Evolutionary conservation across 2,113 vertebrate species (phyloP), one percentile per base, ranked within the genome.

Genomic region (Chaetodon trifascialis): DNA sequence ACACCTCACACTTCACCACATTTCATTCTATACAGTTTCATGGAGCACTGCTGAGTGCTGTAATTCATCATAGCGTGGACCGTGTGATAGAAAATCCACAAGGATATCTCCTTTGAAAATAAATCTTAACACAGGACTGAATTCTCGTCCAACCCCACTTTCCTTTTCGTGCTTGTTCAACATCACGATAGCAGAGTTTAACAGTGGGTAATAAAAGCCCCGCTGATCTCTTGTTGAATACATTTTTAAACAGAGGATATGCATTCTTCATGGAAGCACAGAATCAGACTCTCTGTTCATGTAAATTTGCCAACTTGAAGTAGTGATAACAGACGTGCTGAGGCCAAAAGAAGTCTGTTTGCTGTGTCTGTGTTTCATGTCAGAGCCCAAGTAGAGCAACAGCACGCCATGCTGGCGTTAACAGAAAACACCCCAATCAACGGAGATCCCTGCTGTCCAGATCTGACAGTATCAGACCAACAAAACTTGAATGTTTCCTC

Each of bases 361-460:
- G 52, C 62, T 76, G 46, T 54, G 62, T 88, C 17, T 70, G 68
- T 25, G 38, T 60, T 72, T 82, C 60, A 58, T 82, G 38, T 81
- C 78, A 52, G 65, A 76, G 60, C 59, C 64, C 34, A 70, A 79
- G 66, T 60, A 54, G 71, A 60, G 68, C 63, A 69, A 36, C 68
- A 62, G 71, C 60, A 34, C 78, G 80, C 72, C 69, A 51, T 40
- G 42, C 55, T 60, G 42, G 62, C 49, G 49, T 76, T 16, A 64
- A 58, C 69, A 75, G 64, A n/a, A 72, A 78, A 30, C 47, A 14
- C 0, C 44, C 63, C 52, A 78, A 66, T 83, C 68, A 47, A 64
- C 54, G 49, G 56, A 44, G 78, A 79, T 59, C 76, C 81, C 63
- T n/a, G 55, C 81, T 55, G 78, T 77, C 77, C 71, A 76, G 62